Evolutionary conservation across 2,797 vertebrate species (phyloP), one percentile per base, ranked within the genome.

Genomic region (Micrastur ruficollis): DNA sequence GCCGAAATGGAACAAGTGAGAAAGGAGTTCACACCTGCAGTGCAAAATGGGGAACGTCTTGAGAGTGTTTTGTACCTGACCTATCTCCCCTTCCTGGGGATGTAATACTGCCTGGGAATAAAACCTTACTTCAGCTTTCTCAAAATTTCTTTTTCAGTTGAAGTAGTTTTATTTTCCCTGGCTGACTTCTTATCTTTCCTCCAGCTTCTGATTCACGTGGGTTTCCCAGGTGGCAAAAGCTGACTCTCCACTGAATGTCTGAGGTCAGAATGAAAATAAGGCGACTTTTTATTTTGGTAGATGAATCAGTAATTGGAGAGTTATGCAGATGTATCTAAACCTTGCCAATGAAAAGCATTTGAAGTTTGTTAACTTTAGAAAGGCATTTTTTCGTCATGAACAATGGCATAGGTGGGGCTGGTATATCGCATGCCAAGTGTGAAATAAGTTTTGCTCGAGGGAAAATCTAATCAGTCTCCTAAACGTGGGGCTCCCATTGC

Each of bases 391-490:
- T 9, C 1, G 0, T 31, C 22, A 1, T 20, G 74, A 85, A 9
- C 55, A 68, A 34, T 63, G 62, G 56, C 21, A 20, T 61, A 82
- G 91, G 89, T 81, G 90, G 81, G 62, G 90, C 53, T 0, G 1
- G 2, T 0, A 2, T 31, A 7, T 36, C 0, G 1, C 22, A 1
- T 4, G 80, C 94, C 94, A 81, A 81, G 55, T 12, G 67, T 34
- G 88, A 81, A 46, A 25, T 29, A 56, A 67, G 29, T 83, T 90
- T 67, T 85, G 89, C 94, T 62, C 1, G 12, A 32, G 73, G 94
- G 74, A 50, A 86, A 55, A 63, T 19, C 55, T 71, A 6, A 53
- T 67, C 2, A 2, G 36, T 29, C 53, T 87, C 55, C 58, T 31
- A 13, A 52, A 27, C 0, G 12, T 36, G 78, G 56, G 49, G 85